Evolutionary conservation across 2,888 invertebrate species (phyloP), one percentile per base, ranked within the genome.

Genomic region (Rotaria socialis): DNA sequence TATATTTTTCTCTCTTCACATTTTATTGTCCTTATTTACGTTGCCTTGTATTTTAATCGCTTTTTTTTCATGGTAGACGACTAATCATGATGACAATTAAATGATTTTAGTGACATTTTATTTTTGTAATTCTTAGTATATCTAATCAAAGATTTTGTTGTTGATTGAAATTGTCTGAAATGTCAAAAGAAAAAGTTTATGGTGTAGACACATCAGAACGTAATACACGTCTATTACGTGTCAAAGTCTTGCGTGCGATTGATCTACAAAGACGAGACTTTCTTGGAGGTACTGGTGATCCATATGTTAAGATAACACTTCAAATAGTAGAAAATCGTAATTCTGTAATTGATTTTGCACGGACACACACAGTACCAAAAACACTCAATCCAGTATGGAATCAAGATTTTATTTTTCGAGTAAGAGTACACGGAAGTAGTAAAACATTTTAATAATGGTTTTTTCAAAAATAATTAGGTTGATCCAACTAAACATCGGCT

Each of bases 221-320:
- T 11, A 43, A 47, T n/a, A n/a, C 80, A 24, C 43, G 80, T 24
- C n/a, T 80, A n/a, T n/a, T 80, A 47, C 80, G 80, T n/a, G n/a
- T 80, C 11, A 80, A 47, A 80, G n/a, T 80, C 4, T 47, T 80
- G n/a, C 43, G 80, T 24, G 80, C 80, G 3, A 47, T 7, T n/a
- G 80, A 80, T 4, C 11, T 80, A 80, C 80, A 80, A 24, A 22
- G 24, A 80, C 43, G 47, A 80, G 80, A 80, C 10, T 80, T 80
- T 47, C 47, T 80, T 11, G 80, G 80, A n/a, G 43, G 43, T 47
- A 16, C 47, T 4, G 80, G 80, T 47, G 90, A 97, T 98, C 93
- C 99, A 97, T 92, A 98, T 98, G 92, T 94, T 96, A 89, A 99
- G 99, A 92, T 98, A 98, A 92, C 97, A 97, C 92, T 98, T 96